A percentile compares a stretch with the other conserved stretches of the same genome.
Evolutionary conservation across 2,888 invertebrate species (phyloP).

Genomic region (Melanostoma mellinum): DNA sequence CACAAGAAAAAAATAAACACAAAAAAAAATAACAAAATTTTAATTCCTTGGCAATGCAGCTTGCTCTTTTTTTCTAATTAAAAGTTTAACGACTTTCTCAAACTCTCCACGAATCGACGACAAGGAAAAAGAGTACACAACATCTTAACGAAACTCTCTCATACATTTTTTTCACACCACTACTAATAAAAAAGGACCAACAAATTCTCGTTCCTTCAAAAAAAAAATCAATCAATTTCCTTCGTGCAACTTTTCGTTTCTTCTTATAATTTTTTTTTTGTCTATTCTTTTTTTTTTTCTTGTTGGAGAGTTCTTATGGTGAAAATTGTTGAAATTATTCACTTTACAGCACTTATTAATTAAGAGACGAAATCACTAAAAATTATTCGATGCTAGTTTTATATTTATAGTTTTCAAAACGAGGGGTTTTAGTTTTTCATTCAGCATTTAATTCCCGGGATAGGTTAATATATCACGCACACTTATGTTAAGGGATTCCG

Average conservation of each 20-base stretch:
- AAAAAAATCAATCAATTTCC: slow-evolving; percentile 72
- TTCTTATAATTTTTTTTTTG: slow-evolving; percentile 52
- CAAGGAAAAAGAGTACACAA: slow-evolving; percentile 27
- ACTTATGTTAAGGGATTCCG: slow-evolving; percentile 40
- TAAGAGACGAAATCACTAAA: slow-evolving; percentile 47
- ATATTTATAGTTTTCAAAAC: slow-evolving; percentile 8
- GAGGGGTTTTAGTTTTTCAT: background rate
- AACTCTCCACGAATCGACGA: slow-evolving; percentile 37
- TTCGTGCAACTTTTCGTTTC: slow-evolving; percentile 55
- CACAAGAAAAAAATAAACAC: slow-evolving; percentile 17
- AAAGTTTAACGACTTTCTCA: slow-evolving; percentile 5
- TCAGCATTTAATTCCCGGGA: slow-evolving; percentile 3
- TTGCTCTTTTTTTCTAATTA: slow-evolving; percentile 33
- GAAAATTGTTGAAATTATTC: slow-evolving; percentile 22
- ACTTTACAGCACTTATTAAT: slow-evolving; percentile 24
- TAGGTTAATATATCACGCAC: slow-evolving; percentile 6
- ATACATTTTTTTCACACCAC: slow-evolving; percentile 47
- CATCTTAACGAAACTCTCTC: slow-evolving; percentile 66
- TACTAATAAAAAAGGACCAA: slow-evolving; percentile 49
- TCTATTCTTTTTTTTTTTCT: slow-evolving; percentile 52
- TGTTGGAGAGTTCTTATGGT: slow-evolving; percentile 66
- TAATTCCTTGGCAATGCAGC: background rate
- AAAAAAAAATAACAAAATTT: slow-evolving; percentile 51
- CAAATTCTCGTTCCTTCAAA: slow-evolving; percentile 55
- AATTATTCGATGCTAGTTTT: slow-evolving; percentile 42